These are phyloP conservation scores for Catharus bicknelli DNA, from an alignment of 2,113 vertebrate species.

Conservation along the genomic window DNA sequence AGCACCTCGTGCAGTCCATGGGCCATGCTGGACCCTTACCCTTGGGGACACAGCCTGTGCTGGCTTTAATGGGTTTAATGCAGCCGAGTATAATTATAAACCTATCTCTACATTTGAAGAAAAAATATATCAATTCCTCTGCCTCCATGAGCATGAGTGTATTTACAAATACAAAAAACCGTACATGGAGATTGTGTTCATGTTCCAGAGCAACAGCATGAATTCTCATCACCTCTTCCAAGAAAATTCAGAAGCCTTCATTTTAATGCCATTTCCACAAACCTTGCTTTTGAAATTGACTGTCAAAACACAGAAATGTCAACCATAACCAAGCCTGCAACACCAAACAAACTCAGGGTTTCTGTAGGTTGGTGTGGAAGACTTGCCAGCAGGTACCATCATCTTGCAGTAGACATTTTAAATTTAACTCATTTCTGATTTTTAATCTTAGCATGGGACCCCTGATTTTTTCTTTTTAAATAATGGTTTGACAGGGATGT, in stretches of 20 bases:
- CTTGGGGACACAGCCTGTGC: neutral
- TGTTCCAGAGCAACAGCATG: neutral
- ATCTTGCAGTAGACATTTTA: neutral
- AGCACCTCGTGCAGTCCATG: fast-evolving
- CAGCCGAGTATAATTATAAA: neutral
- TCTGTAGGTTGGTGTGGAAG: neutral
- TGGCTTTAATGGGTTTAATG: neutral
- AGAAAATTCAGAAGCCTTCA: neutral
- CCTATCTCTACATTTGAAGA: fast-evolving
- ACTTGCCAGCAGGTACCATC: neutral
- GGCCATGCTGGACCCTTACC: neutral
- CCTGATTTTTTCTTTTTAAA: slow-evolving; percentile 16
- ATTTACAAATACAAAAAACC: neutral
- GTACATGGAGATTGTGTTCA: neutral
- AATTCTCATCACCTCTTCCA: neutral
- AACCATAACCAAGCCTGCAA: neutral
- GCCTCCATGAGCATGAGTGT: neutral
- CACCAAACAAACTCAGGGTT: neutral
- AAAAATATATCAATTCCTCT: neutral
- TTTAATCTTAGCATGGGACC: slow-evolving; percentile 12
- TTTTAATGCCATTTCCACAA: neutral
- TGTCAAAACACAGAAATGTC: neutral
- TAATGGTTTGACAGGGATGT: slow-evolving; percentile 23
- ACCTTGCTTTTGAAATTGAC: neutral
- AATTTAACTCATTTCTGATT: neutral